Base-by-base conservation (phyloP, 1,140 invertebrate species). In the Orussus abietinus region DNA sequence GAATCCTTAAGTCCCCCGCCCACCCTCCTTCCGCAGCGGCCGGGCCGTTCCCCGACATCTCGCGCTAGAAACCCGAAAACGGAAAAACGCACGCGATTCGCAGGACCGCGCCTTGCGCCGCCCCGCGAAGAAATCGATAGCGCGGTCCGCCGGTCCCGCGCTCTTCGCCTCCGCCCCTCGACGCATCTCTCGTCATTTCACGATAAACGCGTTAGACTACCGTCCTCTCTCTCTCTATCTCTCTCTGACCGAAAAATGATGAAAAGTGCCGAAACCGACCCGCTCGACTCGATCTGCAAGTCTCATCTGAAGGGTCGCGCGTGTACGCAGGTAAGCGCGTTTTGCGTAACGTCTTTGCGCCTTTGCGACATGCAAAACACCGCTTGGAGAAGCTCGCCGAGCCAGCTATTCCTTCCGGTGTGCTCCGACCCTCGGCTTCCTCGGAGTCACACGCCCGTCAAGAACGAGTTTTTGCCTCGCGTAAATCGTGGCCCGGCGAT, bases 301-400 rank as follows among this genome's bases (percentile, higher is more conserved):
- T n/a, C n/a, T n/a, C n/a, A n/a, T n/a, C n/a, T n/a, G n/a, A n/a
- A n/a, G n/a, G n/a, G n/a, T n/a, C n/a, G n/a, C n/a, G n/a, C n/a
- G n/a, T n/a, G n/a, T n/a, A n/a, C n/a, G n/a, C n/a, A n/a, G n/a
- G n/a, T n/a, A n/a, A n/a, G 32, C 34, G 44, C 53, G 59, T 55
- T 66, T 69, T 66, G 60, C 66, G 63, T 69, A 67, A 67, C 62
- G 62, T 62, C 60, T 61, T 66, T 65, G 55, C n/a, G n/a, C 62
- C 47, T 61, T 67, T 69, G 60, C 67, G 66, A 67, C 64, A 69
- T 61, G 60, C 55, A 67, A 69, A 69, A 58, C 51, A 59, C 54
- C 49, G 53, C 50, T 43, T 44, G 38, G 39, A 38, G 29, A 49
- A 48, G 52, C 42, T 48, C 49, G 51, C 53, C 57, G 57, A 59